Percentiles rank a stretch among this genome's conserved stretches.
These are phyloP conservation scores for Malacoraja senta DNA, from an alignment of 2,797 vertebrate genomes.

Conservation along the genomic window DNA sequence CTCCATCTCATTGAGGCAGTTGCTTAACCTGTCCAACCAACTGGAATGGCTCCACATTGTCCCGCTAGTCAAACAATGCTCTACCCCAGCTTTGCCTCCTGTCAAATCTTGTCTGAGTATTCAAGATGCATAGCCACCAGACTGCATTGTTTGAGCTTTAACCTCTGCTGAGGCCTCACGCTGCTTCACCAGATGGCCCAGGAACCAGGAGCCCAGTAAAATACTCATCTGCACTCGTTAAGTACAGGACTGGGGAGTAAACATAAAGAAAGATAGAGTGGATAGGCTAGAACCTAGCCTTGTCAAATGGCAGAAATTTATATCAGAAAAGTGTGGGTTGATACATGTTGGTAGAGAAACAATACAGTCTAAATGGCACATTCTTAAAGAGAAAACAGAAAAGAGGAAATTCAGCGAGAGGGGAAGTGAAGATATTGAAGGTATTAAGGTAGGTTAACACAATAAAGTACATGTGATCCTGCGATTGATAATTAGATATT, in stretches of 20 bases:
- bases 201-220: no score
- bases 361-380: not conserved
- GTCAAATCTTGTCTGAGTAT: no score
- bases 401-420: not conserved
- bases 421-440: not conserved
- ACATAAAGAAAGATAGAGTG: not conserved
- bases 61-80: no score
- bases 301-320: not conserved
- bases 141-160: no score
- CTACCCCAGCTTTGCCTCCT: no score
- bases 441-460: not conserved
- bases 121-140: no score
- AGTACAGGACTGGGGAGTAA: not conserved
- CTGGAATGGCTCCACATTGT: no score
- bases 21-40: no score
- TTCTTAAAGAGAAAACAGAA: not conserved
- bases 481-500: not conserved
- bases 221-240: no score
- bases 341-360: not conserved
- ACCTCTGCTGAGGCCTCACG: no score
- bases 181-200: no score
- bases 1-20: no score
- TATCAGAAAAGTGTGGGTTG: not conserved
- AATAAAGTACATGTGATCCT: not conserved
- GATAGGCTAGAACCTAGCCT: not conserved